phyloP scores from a whole-genome alignment of 2,888 invertebrate genomes.

The Cylloceria caligata region DNA sequence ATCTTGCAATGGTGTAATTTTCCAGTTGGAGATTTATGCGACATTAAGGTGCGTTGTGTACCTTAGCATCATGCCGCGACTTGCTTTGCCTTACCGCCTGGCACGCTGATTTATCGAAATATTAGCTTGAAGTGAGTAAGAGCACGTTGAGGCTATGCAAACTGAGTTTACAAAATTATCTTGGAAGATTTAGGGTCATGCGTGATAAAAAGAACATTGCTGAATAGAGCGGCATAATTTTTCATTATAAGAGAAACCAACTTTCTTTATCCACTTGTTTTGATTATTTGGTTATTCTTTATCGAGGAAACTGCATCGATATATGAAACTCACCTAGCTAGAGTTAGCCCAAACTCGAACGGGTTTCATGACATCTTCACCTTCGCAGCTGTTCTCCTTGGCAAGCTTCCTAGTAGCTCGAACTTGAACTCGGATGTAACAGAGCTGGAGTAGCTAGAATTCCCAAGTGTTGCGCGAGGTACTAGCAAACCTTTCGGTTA shows the following conservation, averaged over 20 bases:
- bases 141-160: slow-evolving; percentile 10
- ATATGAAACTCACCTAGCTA: not conserved
- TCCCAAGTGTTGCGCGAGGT: slow-evolving; percentile 1
- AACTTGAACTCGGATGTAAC: slow-evolving; percentile 54
- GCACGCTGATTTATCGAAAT: slow-evolving; percentile 78
- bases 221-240: not conserved
- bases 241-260: not conserved
- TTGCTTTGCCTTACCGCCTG: slow-evolving; percentile 63
- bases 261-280: not conserved
- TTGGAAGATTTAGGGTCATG: slow-evolving; percentile 16
- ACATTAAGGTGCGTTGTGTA: slow-evolving; percentile 81
- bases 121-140: slow-evolving; percentile 64
- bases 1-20: slow-evolving; percentile 83
- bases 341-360: slow-evolving; percentile 1
- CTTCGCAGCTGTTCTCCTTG: slow-evolving; percentile 43
- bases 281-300: slow-evolving; percentile 5
- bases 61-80: slow-evolving; percentile 69
- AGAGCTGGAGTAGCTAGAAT: slow-evolving; percentile 7
- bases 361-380: slow-evolving; percentile 34
- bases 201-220: not conserved
- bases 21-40: slow-evolving; percentile 83
- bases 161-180: slow-evolving; percentile 29
- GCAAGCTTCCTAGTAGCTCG: slow-evolving; percentile 62
- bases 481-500: not conserved
- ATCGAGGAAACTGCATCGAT: not conserved